These are phyloP conservation scores for Chlorodrepanis virens DNA, from an alignment of 2,113 vertebrate species.

Conservation along the genomic window DNA sequence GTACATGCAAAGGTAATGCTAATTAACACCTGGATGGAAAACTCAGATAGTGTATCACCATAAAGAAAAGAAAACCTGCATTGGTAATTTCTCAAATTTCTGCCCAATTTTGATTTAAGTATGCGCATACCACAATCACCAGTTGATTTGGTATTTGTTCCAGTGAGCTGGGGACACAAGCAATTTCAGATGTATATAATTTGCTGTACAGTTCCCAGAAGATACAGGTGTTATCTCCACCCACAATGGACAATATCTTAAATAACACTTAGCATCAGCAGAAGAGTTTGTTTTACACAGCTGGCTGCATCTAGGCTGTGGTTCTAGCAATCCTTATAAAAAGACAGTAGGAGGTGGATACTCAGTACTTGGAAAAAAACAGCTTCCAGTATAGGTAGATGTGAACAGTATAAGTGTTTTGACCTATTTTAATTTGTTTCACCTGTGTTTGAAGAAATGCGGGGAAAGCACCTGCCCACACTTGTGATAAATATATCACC, in stretches of 20 bases:
- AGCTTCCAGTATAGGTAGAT: not conserved
- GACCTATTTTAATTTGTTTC: not conserved
- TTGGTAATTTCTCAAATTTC: not conserved
- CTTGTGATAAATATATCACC: not conserved
- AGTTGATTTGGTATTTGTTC: not conserved
- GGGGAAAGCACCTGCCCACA: not conserved
- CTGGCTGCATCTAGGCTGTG: not conserved
- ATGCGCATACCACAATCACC: not conserved
- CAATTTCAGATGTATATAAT: not conserved
- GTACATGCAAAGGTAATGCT: slow-evolving; percentile 43
- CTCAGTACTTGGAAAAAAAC: not conserved
- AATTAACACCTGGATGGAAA: slow-evolving; percentile 63
- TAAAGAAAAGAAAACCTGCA: not conserved
- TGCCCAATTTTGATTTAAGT: not conserved
- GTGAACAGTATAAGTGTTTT: not conserved
- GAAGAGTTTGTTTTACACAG: slow-evolving; percentile 7
- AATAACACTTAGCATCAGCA: slow-evolving; percentile 7
- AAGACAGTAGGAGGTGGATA: not conserved
- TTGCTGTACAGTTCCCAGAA: not conserved
- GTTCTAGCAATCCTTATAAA: not conserved
- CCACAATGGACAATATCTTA: not conserved
- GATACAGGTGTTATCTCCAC: not conserved
- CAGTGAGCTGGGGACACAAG: not conserved
- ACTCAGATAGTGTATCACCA: not conserved
- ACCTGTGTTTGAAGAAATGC: not conserved